These are phyloP conservation scores for Seladonia tumulorum DNA, from an alignment of 2,888 invertebrate genomes.

Conservation along the genomic window DNA sequence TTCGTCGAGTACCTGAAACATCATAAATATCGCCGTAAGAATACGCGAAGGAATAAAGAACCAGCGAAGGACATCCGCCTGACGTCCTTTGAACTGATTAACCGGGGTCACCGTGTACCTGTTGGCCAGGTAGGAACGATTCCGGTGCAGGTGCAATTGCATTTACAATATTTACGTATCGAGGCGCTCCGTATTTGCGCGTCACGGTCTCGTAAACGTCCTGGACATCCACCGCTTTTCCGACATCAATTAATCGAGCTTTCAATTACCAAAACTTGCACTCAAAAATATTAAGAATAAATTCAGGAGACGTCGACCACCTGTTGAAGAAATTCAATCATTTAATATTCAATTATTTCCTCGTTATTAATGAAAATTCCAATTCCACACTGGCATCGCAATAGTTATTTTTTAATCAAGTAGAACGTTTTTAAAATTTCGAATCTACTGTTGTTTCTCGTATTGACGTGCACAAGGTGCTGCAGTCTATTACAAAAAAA, in stretches of 20 bases:
- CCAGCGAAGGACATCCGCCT: not conserved
- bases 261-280: not conserved
- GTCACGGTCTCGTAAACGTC: not conserved
- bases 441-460: no score
- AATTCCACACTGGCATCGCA: no score
- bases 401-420: no score
- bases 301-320: no score
- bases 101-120: not conserved
- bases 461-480: not conserved
- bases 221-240: not conserved
- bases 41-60: not conserved
- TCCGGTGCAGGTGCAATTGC: not conserved
- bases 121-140: not conserved
- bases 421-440: no score
- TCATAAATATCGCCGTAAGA: not conserved
- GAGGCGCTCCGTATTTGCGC: no score
- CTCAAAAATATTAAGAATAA: not conserved
- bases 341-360: no score
- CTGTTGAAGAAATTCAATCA: no score
- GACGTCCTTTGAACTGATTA: slow-evolving; percentile 8
- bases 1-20: not conserved
- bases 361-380: no score
- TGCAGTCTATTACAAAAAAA: not conserved
- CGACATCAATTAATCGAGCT: not conserved
- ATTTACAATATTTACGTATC: not conserved